Percentiles rank a stretch among this genome's conserved stretches.
phyloP scores from a whole-genome alignment of 1,140 invertebrate genomes.

The Ceratoteleas bidentatus region DNA sequence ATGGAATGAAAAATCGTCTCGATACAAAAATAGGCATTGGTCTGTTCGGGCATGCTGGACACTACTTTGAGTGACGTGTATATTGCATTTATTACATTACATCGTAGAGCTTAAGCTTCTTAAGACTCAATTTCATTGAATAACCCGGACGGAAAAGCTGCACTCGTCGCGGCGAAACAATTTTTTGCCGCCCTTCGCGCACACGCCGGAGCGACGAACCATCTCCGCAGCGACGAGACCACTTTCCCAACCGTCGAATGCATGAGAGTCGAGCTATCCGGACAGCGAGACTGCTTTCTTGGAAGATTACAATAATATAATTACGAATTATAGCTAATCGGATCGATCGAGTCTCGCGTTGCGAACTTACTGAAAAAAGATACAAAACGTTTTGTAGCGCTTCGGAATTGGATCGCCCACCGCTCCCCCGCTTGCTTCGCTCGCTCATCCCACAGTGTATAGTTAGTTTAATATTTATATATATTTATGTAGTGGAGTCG shows the following conservation, averaged over 20 bases:
- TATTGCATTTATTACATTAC: constrained; percentile 68
- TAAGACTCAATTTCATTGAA: constrained; percentile 62
- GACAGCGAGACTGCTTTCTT: constrained; percentile 63
- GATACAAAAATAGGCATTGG: constrained; percentile 71
- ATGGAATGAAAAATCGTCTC: constrained; percentile 69
- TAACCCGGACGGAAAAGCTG: constrained; percentile 24
- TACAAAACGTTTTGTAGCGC: constrained; percentile 67
- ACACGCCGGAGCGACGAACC: too few species aligned
- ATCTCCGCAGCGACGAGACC: too few species aligned
- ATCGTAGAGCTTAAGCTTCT: constrained; percentile 64
- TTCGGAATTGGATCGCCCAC: constrained; percentile 41
- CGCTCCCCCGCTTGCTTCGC: background rate
- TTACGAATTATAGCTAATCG: constrained; percentile 66
- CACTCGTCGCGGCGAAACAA: too few species aligned
- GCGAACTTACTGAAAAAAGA: constrained; percentile 69
- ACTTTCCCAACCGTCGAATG: constrained; percentile 20
- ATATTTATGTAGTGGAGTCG: too few species aligned
- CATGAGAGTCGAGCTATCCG: constrained; percentile 67
- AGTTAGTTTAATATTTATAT: too few species aligned
- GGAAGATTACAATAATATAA: constrained; percentile 63
- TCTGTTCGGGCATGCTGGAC: constrained; percentile 67
- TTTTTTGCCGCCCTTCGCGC: too few species aligned
- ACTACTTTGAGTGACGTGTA: constrained; percentile 67
- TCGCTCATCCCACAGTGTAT: constrained; percentile 60
- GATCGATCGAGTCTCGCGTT: constrained; percentile 66